A percentile compares a stretch with the other conserved stretches of the same genome.
phyloP scores from a whole-genome alignment of 1,140 invertebrate genomes.

The Pectinophora gossypiella region DNA sequence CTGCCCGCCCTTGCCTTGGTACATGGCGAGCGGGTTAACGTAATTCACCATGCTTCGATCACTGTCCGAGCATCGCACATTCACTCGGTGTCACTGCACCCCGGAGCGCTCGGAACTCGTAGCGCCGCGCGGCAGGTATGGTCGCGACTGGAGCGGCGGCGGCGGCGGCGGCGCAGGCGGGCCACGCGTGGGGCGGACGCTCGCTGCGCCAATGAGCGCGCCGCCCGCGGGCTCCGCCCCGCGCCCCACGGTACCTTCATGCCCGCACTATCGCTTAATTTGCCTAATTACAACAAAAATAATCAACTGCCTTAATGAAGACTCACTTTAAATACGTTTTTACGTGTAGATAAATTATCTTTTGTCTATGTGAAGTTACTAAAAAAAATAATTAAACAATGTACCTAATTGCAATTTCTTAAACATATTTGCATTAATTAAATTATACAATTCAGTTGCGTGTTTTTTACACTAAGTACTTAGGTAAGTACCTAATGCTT shows the following conservation, averaged over 20 bases:
- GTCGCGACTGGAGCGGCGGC: conserved; percentile 37
- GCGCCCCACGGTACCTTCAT: neutral
- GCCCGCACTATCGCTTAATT: conserved; percentile 33
- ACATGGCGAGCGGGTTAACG: conserved; percentile 77
- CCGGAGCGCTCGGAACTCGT: conserved; percentile 23
- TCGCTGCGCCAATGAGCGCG: conserved; percentile 25
- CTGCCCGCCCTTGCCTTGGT: conserved; percentile 75
- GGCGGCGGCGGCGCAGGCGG: neutral
- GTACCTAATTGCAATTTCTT: no score
- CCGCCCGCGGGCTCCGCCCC: conserved; percentile 20
- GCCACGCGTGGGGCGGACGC: conserved; percentile 17
- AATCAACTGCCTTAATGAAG: conserved; percentile 60
- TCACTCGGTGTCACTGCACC: conserved; percentile 62
- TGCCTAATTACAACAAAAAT: conserved; percentile 72
- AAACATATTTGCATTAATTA: no score
- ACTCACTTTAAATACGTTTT: conserved; percentile 16
- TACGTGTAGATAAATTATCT: neutral
- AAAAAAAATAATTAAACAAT: neutral
- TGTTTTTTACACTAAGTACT: no score
- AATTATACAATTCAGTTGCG: no score
- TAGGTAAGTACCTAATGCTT: no score
- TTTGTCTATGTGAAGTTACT: neutral
- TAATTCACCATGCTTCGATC: conserved; percentile 77
- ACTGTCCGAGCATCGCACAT: conserved; percentile 65
- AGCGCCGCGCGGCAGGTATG: conserved; percentile 34